A percentile compares a stretch with the other conserved stretches of the same genome.
Evolutionary conservation across 2,797 vertebrate species (phyloP).

Genomic region (Psittacula echo): DNA sequence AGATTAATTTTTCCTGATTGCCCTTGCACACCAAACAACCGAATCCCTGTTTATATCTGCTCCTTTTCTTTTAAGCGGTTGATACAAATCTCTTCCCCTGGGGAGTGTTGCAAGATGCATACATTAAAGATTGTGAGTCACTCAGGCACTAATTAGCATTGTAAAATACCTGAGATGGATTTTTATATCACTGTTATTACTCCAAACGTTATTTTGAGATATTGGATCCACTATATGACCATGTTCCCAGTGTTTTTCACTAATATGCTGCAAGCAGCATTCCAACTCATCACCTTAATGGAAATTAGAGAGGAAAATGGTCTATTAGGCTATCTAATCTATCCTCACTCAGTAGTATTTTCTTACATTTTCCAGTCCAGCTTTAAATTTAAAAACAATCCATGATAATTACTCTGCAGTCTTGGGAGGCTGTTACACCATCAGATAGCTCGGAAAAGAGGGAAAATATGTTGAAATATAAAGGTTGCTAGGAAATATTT

Average conservation of each 20-base stretch:
- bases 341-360: background rate
- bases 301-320: slow-evolving; percentile 54
- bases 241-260: slow-evolving; percentile 15
- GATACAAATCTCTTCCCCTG: slow-evolving; percentile 7
- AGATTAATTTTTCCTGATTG: slow-evolving; percentile 63
- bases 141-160: background rate
- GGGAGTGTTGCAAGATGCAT: background rate
- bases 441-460: background rate
- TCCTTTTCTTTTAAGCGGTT: slow-evolving; percentile 15
- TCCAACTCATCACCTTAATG: slow-evolving; percentile 58
- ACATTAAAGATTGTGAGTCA: background rate
- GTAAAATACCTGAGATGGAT: slow-evolving; percentile 21
- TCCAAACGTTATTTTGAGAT: slow-evolving; percentile 37
- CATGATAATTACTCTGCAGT: background rate
- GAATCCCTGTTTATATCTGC: slow-evolving; percentile 8
- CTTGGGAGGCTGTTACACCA: background rate
- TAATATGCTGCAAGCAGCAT: slow-evolving; percentile 38
- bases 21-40: background rate
- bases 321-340: slow-evolving; percentile 52
- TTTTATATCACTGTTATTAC: slow-evolving; percentile 31
- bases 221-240: background rate
- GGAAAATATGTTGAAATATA: background rate
- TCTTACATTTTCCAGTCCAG: slow-evolving; percentile 24
- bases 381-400: slow-evolving; percentile 42
- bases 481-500: background rate